Conservation (phyloP, 2,113 vertebrate genomes). For the Callithrix jacchus region DNA sequence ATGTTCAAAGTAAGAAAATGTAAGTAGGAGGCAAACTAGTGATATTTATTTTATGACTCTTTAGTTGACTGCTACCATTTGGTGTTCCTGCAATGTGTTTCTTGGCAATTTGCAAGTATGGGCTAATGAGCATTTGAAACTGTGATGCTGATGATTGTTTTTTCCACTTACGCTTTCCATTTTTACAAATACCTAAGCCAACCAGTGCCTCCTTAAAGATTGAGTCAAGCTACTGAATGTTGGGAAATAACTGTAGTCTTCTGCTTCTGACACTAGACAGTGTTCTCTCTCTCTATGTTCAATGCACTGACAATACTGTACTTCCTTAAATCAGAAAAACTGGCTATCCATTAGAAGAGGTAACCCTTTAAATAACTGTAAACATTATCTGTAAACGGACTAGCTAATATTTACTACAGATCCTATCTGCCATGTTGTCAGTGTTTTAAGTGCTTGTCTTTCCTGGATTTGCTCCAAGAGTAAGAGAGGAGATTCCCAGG, state of each 20-base stretch:
- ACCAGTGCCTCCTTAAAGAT: neutral
- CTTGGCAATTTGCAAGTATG: neutral
- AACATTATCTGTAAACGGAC: neutral
- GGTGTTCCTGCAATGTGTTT: neutral
- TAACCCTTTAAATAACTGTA: neutral
- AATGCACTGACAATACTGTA: neutral
- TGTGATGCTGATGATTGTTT: neutral
- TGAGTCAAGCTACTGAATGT: neutral
- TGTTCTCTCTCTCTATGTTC: constrained; percentile 26
- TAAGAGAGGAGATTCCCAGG: neutral
- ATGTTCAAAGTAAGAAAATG: constrained; percentile 4
- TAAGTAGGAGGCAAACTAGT: neutral
- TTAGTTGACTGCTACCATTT: neutral
- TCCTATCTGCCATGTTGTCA: neutral
- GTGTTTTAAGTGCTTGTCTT: neutral
- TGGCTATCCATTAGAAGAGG: neutral
- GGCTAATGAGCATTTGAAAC: constrained; percentile 13
- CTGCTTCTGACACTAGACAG: constrained; percentile 34
- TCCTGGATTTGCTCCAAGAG: neutral
- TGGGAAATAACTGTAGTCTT: constrained; percentile 23
- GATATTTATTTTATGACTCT: constrained; percentile 21
- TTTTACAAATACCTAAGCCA: constrained; percentile 20
- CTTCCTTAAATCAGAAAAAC: neutral
- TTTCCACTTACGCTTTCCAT: constrained; percentile 32
- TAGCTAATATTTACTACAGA: neutral